phyloP scores from a whole-genome alignment of 1,140 invertebrate genomes.

The Myzus persicae region DNA sequence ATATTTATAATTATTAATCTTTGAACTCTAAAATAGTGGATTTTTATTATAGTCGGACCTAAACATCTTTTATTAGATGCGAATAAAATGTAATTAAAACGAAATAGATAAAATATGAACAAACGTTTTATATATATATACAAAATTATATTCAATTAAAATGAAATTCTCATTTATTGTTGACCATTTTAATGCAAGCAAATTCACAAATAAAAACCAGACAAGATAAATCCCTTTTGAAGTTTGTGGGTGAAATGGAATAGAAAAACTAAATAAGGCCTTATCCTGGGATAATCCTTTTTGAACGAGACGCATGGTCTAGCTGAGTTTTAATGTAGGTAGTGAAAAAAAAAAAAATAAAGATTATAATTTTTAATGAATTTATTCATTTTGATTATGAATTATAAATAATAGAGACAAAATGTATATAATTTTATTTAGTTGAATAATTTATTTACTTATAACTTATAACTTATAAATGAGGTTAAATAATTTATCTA shows the following conservation, averaged over 20 bases:
- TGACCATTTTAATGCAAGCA: neutral
- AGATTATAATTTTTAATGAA: neutral
- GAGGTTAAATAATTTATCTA: neutral
- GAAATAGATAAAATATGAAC: neutral
- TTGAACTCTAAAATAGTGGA: neutral
- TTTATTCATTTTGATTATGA: neutral
- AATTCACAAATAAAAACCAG: neutral
- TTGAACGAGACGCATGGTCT: neutral
- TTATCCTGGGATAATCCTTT: neutral
- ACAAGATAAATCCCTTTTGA: neutral
- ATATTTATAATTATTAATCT: neutral
- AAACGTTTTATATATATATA: neutral
- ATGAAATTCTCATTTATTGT: neutral
- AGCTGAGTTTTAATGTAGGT: neutral
- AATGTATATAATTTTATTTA: neutral
- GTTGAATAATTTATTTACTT: slow-evolving; percentile 1
- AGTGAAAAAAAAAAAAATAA: neutral
- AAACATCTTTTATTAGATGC: neutral
- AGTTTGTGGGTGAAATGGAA: slow-evolving; percentile 6
- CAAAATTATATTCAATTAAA: neutral
- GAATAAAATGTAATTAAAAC: neutral
- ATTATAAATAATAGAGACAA: neutral
- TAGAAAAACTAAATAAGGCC: slow-evolving; percentile 1
- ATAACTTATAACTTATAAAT: neutral
- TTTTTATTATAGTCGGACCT: neutral